phyloP scores from a whole-genome alignment of 23 tunicate species.

The Pegea sp. region DNA sequence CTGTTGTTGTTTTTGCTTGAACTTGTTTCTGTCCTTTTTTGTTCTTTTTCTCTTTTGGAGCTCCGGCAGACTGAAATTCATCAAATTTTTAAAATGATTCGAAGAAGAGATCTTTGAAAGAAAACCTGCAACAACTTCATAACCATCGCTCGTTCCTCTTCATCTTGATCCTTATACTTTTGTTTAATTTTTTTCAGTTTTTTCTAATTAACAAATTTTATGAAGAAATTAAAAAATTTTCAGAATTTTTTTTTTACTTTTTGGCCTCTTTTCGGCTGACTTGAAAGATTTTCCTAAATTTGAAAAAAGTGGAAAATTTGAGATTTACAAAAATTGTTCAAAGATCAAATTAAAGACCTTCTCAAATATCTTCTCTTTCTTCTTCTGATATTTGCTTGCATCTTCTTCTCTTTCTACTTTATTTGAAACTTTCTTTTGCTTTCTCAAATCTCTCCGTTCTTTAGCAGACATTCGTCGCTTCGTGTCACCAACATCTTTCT shows the following conservation, averaged over 20 bases:
- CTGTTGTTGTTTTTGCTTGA: not conserved
- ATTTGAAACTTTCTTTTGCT: conserved; percentile 1
- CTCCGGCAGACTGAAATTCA: conserved; percentile 13
- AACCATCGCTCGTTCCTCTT: conserved; percentile 44
- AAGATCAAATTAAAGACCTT: not conserved
- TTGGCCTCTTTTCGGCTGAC: too few relatives aligned
- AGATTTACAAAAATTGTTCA: too few relatives aligned
- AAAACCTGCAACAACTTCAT: conserved; percentile 67
- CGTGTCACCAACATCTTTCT: not conserved
- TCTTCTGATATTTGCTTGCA: not conserved
- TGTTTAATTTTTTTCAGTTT: conserved; percentile 43
- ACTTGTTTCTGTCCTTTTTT: conserved; percentile 4
- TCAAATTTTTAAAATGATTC: not conserved
- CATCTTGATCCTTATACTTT: conserved; percentile 65
- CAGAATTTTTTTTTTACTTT: too few relatives aligned
- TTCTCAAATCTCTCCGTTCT: conserved; percentile 37
- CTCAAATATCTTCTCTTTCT: not conserved
- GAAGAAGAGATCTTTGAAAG: not conserved
- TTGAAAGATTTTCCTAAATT: too few relatives aligned
- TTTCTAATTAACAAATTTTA: conserved; percentile 3
- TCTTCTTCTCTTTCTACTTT: not conserved
- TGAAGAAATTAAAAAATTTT: too few relatives aligned
- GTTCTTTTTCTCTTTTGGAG: conserved; percentile 17
- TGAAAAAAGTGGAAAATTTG: too few relatives aligned
- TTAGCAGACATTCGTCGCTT: conserved; percentile 57